These are phyloP conservation scores for Cheilosia urbana DNA, from an alignment of 2,888 invertebrate genomes.

Conservation along the genomic window DNA sequence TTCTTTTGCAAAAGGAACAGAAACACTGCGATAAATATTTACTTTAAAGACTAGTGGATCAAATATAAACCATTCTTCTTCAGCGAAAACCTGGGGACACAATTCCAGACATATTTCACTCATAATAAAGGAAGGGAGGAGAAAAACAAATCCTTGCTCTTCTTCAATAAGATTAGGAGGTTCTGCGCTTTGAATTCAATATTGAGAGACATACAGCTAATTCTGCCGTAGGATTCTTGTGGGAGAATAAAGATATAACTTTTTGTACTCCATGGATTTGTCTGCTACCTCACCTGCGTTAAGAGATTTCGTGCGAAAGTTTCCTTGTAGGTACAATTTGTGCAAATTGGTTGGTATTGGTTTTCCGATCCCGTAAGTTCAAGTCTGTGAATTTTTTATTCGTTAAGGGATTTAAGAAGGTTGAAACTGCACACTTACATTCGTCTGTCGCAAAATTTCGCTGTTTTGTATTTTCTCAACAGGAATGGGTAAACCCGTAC, in stretches of 20 bases:
- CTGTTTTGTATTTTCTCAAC: too few relatives aligned
- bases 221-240: slow-evolving; percentile 12
- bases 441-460: too few relatives aligned
- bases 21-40: slow-evolving; percentile 44
- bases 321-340: slow-evolving; percentile 34
- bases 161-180: slow-evolving; percentile 42
- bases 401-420: not conserved
- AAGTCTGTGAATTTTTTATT: not conserved
- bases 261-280: slow-evolving; percentile 19
- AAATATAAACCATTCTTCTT: not conserved
- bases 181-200: slow-evolving; percentile 17
- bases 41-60: slow-evolving; percentile 23
- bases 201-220: slow-evolving; percentile 41
- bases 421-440: not conserved
- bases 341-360: slow-evolving; percentile 55
- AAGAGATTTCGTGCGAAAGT: not conserved
- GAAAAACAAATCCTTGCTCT: slow-evolving; percentile 34
- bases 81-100: slow-evolving; percentile 10
- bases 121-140: not conserved
- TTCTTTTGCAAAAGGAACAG: not conserved
- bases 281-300: slow-evolving; percentile 29
- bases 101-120: slow-evolving; percentile 22
- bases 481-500: too few relatives aligned
- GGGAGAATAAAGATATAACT: slow-evolving; percentile 10
- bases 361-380: slow-evolving; percentile 17